These are phyloP conservation scores for Drosophila robusta DNA, from an alignment of 2,888 invertebrate genomes.

Conservation along the genomic window DNA sequence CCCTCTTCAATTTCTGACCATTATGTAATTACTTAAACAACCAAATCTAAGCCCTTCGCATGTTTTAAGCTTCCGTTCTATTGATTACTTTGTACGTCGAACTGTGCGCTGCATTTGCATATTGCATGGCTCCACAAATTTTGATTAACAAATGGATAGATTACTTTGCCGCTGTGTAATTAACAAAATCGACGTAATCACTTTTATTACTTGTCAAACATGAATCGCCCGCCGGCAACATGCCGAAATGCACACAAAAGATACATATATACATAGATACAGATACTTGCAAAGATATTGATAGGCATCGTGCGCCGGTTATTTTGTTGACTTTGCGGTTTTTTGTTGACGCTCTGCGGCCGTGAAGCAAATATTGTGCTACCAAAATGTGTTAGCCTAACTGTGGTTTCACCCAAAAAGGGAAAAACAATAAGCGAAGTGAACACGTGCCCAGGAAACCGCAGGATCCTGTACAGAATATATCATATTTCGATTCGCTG, in stretches of 20 bases:
- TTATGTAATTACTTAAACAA: conserved; percentile 68
- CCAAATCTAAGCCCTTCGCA: conserved; percentile 46
- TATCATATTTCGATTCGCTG: conserved; percentile 29
- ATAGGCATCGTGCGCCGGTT: conserved; percentile 8
- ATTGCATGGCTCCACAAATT: conserved; percentile 56
- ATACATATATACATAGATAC: conserved; percentile 16
- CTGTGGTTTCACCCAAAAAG: conserved; percentile 32
- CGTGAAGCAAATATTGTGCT: conserved; percentile 35
- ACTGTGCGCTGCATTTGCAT: conserved; percentile 47
- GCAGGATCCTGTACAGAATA: conserved; percentile 59
- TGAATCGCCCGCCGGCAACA: conserved; percentile 54
- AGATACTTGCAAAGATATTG: conserved; percentile 2
- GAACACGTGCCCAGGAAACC: conserved; percentile 70
- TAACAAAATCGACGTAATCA: conserved; percentile 57
- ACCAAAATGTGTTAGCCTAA: conserved; percentile 26
- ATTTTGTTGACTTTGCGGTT: conserved; percentile 71
- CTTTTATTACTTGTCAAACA: conserved; percentile 75
- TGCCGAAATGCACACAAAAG: conserved; percentile 32
- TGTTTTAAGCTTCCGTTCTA: conserved; percentile 62
- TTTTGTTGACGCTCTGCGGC: conserved; percentile 29
- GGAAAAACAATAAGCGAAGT: neutral
- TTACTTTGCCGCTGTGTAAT: conserved; percentile 21
- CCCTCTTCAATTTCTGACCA: conserved; percentile 42
- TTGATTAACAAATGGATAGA: conserved; percentile 70
- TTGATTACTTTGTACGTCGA: conserved; percentile 62